phyloP scores from a whole-genome alignment of 2,797 vertebrate genomes.

The Crocidura indochinensis region DNA sequence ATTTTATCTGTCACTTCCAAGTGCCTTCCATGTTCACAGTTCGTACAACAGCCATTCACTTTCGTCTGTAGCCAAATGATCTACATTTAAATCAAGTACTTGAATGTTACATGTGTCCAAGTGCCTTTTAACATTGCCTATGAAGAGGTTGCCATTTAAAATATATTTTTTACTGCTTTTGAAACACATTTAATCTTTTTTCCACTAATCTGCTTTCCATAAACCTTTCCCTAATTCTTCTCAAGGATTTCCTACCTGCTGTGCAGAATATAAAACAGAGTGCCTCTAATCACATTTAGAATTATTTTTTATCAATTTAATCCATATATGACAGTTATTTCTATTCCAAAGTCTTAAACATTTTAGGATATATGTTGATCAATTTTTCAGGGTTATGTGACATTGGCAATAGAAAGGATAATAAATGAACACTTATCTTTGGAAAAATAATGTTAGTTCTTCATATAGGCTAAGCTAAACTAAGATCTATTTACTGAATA shows the following conservation, averaged over 20 bases:
- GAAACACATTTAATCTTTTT: slow-evolving; percentile 90
- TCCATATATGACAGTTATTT: slow-evolving; percentile 90
- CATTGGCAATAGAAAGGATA: slow-evolving; percentile 85
- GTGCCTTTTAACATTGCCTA: slow-evolving; percentile 84
- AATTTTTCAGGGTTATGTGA: slow-evolving; percentile 81
- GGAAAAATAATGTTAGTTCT: slow-evolving; percentile 81
- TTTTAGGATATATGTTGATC: slow-evolving; percentile 82
- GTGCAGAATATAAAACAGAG: slow-evolving; percentile 87
- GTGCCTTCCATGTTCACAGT: slow-evolving; percentile 25
- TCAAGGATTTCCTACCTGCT: slow-evolving; percentile 90
- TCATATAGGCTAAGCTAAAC: slow-evolving; percentile 75
- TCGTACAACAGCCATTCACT: slow-evolving; percentile 78
- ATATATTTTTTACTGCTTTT: slow-evolving; percentile 89
- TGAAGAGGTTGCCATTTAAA: slow-evolving; percentile 88
- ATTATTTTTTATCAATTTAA: slow-evolving; percentile 91
- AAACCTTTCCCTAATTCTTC: slow-evolving; percentile 91
- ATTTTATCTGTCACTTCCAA: neutral
- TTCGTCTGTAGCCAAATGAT: slow-evolving; percentile 71
- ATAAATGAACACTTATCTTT: slow-evolving; percentile 86
- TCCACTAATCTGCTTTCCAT: slow-evolving; percentile 91
- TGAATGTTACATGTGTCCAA: slow-evolving; percentile 82
- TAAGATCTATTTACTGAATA: slow-evolving; percentile 79
- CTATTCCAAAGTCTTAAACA: slow-evolving; percentile 84
- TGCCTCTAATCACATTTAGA: slow-evolving; percentile 90
- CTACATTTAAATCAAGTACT: slow-evolving; percentile 79